These are phyloP conservation scores for Patiria pectinifera DNA, from an alignment of 53 echinoderm and acorn worm genomes.

Conservation along the genomic window DNA sequence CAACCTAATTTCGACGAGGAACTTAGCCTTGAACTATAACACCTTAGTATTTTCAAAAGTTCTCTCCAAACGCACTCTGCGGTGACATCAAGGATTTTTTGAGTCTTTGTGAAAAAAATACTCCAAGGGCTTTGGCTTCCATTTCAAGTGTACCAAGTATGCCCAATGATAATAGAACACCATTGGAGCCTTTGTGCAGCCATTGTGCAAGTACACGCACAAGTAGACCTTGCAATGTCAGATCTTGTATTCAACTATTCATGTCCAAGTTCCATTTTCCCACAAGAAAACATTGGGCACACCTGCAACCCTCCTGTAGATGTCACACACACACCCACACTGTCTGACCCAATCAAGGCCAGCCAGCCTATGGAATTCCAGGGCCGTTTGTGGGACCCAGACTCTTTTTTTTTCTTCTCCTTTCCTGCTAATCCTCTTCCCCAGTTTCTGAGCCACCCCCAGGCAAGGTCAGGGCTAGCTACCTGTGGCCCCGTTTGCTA, in stretches of 20 bases:
- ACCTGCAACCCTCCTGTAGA: background rate
- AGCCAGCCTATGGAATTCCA: slow-evolving; percentile 23
- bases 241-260: background rate
- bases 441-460: slow-evolving; percentile 29
- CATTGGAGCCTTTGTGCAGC: background rate
- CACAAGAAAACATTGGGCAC: background rate
- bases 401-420: background rate
- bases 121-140: background rate
- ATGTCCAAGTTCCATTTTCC: background rate
- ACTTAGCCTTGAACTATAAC: background rate
- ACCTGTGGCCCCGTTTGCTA: background rate
- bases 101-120: background rate
- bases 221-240: background rate
- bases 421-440: slow-evolving; percentile 18
- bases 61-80: background rate
- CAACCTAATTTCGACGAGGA: background rate
- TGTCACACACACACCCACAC: slow-evolving; percentile 15
- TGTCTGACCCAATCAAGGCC: slow-evolving; percentile 41
- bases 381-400: background rate
- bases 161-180: background rate
- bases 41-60: background rate
- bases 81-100: background rate
- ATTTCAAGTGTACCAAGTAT: background rate
- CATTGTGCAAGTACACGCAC: background rate
- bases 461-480: slow-evolving; percentile 46